Base-by-base conservation (phyloP, 2,888 invertebrate genomes). In the Hedychridium roseum region DNA sequence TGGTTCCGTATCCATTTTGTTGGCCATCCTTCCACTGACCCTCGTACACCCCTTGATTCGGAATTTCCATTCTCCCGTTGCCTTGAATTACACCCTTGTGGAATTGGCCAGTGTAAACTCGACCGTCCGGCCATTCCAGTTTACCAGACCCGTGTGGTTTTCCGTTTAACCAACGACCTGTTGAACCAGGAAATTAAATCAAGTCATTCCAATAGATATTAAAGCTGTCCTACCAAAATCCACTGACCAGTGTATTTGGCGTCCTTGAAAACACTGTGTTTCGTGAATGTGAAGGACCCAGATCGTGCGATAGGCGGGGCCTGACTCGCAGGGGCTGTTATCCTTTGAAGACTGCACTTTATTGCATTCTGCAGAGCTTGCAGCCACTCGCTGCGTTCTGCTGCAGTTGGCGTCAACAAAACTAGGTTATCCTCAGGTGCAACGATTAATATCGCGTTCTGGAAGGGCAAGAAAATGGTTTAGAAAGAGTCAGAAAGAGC, bases 131-230 rank as follows among this genome's bases (percentile, higher is more conserved):
- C 90, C 92, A 95, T 68, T 88, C 88, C 49, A 94, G 77, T 74
- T 88, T 89, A 2, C 94, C 94, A 71, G 83, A 83, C 0, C 94
- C 95, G 74, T 94, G 91, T 68, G 93, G 83, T 71, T 91, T 89
- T 0, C 91, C 93, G 70, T 88, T 88, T 50, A 87, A 77, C 94
- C 94, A 95, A 46, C 88, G 83, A 0, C 92, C 81, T 81, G 39
- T 9, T 48, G n/a, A n/a, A n/a, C n/a, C n/a, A n/a, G n/a, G n/a
- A n/a, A n/a, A n/a, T n/a, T 31, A 1, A 30, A 16, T 32, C 6
- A 28, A n/a, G n/a, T n/a, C n/a, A n/a, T n/a, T n/a, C n/a, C n/a
- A n/a, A n/a, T n/a, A n/a, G n/a, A n/a, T n/a, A n/a, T n/a, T n/a
- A n/a, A n/a, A n/a, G n/a, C n/a, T n/a, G n/a, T 31, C 4, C 31